Evolutionary conservation across 1,140 invertebrate genomes (phyloP).

Genomic region (Apis mellifera): Amel_HAv3.1 CM009939.2:4666501-4667000

Average conservation of each 20-base stretch:
- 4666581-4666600: background rate
- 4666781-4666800: conserved; percentile 22
- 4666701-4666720: conserved; percentile 13
- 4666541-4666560: conserved; percentile 13
- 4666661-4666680: background rate
- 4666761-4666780: conserved; percentile 57
- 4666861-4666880: background rate
- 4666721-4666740: conserved; percentile 28
- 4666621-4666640: background rate
- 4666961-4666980: too few species aligned
- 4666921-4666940: too few species aligned
- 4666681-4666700: background rate
- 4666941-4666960: too few species aligned
- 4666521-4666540: conserved; percentile 34
- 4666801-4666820: conserved; percentile 22
- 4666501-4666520: conserved; percentile 19
- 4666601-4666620: background rate
- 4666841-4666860: background rate
- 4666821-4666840: conserved; percentile 30
- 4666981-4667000: background rate
- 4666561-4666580: conserved; percentile 2
- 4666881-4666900: background rate
- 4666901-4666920: too few species aligned
- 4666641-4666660: background rate
- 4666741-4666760: conserved; percentile 35